These are phyloP conservation scores for Monochamus alternatus DNA, from an alignment of 2,888 invertebrate species.

Conservation along the genomic window DNA sequence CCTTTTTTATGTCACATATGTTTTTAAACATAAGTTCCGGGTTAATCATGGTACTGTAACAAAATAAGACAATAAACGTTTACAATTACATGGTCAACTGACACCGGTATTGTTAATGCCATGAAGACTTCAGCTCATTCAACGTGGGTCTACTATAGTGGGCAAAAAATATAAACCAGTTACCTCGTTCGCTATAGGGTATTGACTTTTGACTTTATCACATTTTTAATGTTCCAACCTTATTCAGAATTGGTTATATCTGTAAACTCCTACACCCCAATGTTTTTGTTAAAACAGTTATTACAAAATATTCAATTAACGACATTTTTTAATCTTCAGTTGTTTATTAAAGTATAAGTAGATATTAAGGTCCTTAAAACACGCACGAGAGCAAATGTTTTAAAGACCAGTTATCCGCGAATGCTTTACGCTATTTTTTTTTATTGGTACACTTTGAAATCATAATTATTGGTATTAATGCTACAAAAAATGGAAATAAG, in stretches of 20 bases:
- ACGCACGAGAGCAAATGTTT: too few relatives aligned
- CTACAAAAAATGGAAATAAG: too few relatives aligned
- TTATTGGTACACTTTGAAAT: too few relatives aligned
- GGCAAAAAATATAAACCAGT: constrained; percentile 12
- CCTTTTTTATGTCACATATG: not conserved
- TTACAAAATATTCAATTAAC: too few relatives aligned
- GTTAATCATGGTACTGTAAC: not conserved
- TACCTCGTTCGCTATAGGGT: not conserved
- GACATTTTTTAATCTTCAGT: too few relatives aligned
- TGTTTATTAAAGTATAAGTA: too few relatives aligned
- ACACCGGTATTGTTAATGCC: constrained; percentile 1
- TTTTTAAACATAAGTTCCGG: not conserved
- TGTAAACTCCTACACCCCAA: too few relatives aligned
- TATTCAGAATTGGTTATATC: not conserved
- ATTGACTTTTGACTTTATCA: constrained; percentile 1
- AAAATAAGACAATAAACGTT: constrained; percentile 3
- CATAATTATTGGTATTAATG: too few relatives aligned
- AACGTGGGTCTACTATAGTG: not conserved
- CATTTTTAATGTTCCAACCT: not conserved
- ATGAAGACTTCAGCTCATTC: not conserved
- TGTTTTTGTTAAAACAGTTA: too few relatives aligned
- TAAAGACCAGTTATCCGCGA: too few relatives aligned
- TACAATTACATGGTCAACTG: constrained; percentile 5
- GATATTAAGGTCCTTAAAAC: too few relatives aligned
- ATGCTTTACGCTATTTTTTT: too few relatives aligned